Percentiles rank a stretch among this genome's conserved stretches.
Conservation (phyloP, 2,797 vertebrate genomes). For the Dromococcyx pavoninus region DNA sequence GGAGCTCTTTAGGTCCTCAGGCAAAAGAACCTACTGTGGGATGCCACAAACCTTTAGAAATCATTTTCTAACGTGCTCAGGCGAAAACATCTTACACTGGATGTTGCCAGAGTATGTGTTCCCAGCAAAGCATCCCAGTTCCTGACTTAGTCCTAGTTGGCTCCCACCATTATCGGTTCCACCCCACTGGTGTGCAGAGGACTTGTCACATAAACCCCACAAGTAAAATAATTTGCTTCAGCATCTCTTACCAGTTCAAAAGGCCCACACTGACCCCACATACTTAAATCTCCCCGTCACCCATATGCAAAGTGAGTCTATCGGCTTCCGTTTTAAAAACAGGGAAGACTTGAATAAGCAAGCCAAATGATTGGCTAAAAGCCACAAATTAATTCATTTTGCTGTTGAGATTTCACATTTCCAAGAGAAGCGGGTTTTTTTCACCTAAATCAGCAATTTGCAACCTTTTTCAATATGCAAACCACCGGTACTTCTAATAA, state of each 20-base stretch:
- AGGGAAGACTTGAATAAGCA: neutral
- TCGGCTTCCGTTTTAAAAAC: neutral
- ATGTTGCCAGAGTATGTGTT: neutral
- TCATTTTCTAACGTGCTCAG: neutral
- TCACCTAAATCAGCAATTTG: neutral
- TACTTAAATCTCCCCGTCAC: neutral
- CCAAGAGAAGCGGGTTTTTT: neutral
- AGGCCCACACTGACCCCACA: neutral
- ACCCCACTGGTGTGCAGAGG: neutral
- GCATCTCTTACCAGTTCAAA: neutral
- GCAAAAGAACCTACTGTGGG: slow-evolving; percentile 18
- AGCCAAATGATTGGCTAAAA: neutral
- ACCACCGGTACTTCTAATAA: neutral
- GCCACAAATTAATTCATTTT: neutral
- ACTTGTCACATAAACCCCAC: neutral
- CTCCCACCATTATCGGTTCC: neutral
- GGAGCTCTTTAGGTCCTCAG: neutral
- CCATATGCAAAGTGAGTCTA: neutral
- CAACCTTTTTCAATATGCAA: neutral
- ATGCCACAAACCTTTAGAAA: neutral
- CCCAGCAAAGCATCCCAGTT: neutral
- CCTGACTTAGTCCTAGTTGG: neutral
- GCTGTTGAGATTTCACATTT: neutral
- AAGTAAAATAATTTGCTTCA: neutral
- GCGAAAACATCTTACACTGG: neutral